Base-by-base conservation (phyloP, 1,140 invertebrate species). In the Oscheius sp. region DNA sequence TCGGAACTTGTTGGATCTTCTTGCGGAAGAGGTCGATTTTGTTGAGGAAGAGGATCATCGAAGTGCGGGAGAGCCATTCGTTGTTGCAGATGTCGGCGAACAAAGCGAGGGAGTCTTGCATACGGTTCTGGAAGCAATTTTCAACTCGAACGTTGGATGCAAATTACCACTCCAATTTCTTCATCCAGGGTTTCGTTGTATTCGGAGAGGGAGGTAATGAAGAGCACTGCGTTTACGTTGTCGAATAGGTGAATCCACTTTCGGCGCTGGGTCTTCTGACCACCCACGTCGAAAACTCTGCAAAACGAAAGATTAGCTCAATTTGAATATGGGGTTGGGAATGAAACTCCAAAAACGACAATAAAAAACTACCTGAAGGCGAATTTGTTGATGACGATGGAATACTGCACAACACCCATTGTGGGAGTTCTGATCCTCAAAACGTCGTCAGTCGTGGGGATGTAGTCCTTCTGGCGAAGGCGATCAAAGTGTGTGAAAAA, bases 251-350 rank as follows among this genome's bases (percentile, higher is more conserved):
- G 87, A 26, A 82, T 75, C 81, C 81, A 82, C 64, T 82, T 82
- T 63, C 80, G 82, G 1, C 81, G 68, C 65, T 79, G 69, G 35
- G 79, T 78, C 20, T 80, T 52, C 62, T 82, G 81, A 18, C 94
- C 94, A 76, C 94, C 94, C 71, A 97, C 94, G 86, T 97, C 94
- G 82, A 96, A 93, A 92, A 96, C 95, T 89, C 93, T 93, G 87
- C 52, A 79, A 71, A 45, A 35, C 18, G 46, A 45, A 1, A n/a
- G 2, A 20, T 45, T n/a, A 45, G 18, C 0, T 45, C 42, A 18
- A 45, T 45, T 45, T 45, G 15, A 15, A 45, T 45, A 15, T 45
- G 42, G 23, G n/a, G n/a, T n/a, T n/a, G n/a, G n/a, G n/a, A n/a
- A n/a, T n/a, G n/a, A 15, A 45, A n/a, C n/a, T n/a, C n/a, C n/a